A percentile compares a stretch with the other conserved stretches of the same genome.
Conservation (phyloP, 1,140 invertebrate species). For the Tribolium madens region DNA sequence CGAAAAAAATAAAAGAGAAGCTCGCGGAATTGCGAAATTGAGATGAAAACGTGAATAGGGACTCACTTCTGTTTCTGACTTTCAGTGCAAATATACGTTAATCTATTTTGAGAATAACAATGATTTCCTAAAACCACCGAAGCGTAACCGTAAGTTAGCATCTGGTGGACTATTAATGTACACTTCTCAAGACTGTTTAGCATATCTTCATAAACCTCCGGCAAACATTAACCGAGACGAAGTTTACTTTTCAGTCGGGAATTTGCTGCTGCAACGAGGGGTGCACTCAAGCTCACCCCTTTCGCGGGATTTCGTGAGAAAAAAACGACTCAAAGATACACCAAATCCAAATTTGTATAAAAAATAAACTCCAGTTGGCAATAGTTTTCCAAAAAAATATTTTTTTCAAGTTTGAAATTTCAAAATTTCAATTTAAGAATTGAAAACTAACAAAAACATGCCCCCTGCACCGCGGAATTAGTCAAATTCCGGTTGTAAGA, state of each 20-base stretch:
- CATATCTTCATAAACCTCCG: constrained; percentile 44
- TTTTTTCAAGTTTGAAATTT: no score
- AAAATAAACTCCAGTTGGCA: no score
- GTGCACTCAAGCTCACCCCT: not conserved
- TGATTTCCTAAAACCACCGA: constrained; percentile 28
- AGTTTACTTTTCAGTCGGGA: constrained; percentile 31
- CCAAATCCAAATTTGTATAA: no score
- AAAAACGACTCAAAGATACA: not conserved
- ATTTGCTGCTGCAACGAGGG: not conserved
- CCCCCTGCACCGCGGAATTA: not conserved
- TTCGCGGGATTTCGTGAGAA: constrained; percentile 24
- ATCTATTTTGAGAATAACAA: constrained; percentile 35
- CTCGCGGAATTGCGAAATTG: constrained; percentile 10
- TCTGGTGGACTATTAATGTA: constrained; percentile 38
- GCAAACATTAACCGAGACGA: constrained; percentile 35
- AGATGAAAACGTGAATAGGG: constrained; percentile 13
- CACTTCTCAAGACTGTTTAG: constrained; percentile 40
- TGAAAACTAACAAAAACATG: not conserved
- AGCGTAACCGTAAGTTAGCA: constrained; percentile 26
- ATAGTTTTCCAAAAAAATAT: no score
- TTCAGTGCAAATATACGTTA: constrained; percentile 22
- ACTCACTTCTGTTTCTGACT: constrained; percentile 2
- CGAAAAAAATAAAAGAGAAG: not conserved
- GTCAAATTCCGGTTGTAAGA: not conserved
- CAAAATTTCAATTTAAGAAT: no score